Evolutionary conservation across 1,140 invertebrate genomes (phyloP), one percentile per base, ranked within the genome.

Genomic region (Monochamus saltuarius): DNA sequence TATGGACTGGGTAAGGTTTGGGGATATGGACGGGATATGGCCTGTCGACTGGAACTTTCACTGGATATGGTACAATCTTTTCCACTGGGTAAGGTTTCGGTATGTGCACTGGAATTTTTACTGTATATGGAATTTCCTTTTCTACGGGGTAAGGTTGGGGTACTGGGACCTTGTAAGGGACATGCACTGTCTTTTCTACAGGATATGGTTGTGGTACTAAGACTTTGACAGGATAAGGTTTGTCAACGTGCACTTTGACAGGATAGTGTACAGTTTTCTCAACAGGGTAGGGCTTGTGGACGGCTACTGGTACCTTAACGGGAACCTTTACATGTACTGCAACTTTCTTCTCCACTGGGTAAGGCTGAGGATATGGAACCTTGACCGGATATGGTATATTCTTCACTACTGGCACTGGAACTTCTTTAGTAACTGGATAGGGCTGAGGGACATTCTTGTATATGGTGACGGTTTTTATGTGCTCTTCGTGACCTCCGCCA

Each of bases 391-490:
- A 78, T 10, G 82, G 86, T 3, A 89, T 80, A 64, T 83, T 83
- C 69, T 88, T 88, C 63, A 85, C 84, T 1, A 66, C 72, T 6
- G 67, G 73, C 11, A 68, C 68, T 16, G 65, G 79, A n/a, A 75
- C 64, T 49, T 69, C 68, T 53, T 74, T 78, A 35, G 74, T 73
- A 16, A 78, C 71, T 8, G 75, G 71, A 39, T 72, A 73, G 7
- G 73, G 73, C 43, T 59, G 65, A 19, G 71, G 64, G 14, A 87
- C 83, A 69, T 89, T 89, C 75, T 91, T 90, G 38, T 87, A 82
- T 9, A 90, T 79, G 13, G 88, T 90, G 62, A 90, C 78, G n/a
- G 87, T 87, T 76, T 91, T 91, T 50, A 82, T 73, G 65, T 84
- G 80, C 52, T 86, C 78, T 72, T 82, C 80, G 51, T 69, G 64